Evolutionary conservation across 1,140 invertebrate genomes (phyloP).

Genomic region (Cepaea nemoralis): DNA sequence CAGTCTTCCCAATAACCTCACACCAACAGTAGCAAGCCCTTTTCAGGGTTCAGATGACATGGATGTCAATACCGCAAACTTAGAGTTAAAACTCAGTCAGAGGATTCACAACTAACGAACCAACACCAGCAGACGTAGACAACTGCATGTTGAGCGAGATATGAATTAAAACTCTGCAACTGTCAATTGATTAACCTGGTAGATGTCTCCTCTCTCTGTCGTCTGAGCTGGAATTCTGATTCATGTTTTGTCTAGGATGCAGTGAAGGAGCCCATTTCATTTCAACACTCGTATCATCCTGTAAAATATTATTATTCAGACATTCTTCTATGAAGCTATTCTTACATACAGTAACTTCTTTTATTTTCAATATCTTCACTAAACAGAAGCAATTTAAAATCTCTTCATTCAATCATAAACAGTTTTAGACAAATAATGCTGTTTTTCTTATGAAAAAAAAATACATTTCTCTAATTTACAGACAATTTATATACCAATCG

Average conservation of each 20-base stretch:
- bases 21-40: background rate
- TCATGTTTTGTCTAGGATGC: background rate
- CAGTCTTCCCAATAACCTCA: no score
- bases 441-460: no score
- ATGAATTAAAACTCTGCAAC: no score
- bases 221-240: constrained; percentile 24
- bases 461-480: no score
- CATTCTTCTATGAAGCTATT: no score
- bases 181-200: constrained; percentile 32
- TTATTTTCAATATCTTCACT: no score
- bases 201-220: constrained; percentile 42
- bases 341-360: no score
- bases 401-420: no score
- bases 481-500: no score
- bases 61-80: background rate
- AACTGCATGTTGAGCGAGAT: background rate
- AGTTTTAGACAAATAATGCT: no score
- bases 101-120: background rate
- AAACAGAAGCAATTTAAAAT: background rate
- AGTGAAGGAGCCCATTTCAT: constrained; percentile 19
- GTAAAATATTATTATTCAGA: background rate
- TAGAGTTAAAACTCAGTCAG: background rate
- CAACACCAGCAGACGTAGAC: no score
- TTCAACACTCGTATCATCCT: constrained; percentile 53
- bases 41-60: background rate